Conservation (phyloP, 2,113 vertebrate genomes). For the Chloropsis cyanopogon region DNA sequence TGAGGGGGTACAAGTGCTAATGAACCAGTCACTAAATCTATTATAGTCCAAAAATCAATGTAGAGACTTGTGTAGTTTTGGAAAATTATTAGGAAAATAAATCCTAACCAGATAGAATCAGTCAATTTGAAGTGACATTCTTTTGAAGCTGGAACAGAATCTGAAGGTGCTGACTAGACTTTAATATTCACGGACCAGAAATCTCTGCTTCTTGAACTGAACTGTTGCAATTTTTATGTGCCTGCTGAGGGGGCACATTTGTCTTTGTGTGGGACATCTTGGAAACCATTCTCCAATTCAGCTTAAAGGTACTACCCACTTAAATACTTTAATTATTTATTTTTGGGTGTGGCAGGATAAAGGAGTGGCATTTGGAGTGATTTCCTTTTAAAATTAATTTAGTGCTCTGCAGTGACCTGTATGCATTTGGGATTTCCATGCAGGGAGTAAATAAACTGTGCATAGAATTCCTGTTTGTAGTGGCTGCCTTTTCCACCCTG, state of each 20-base stretch:
- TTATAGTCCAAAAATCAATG: background rate
- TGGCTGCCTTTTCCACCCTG: background rate
- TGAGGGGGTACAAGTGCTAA: background rate
- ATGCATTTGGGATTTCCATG: background rate
- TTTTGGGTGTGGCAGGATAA: background rate
- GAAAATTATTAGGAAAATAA: background rate
- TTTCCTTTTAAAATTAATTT: background rate
- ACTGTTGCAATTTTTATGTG: background rate
- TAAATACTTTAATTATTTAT: background rate
- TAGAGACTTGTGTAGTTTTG: background rate
- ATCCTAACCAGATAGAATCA: background rate
- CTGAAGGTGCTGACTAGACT: background rate
- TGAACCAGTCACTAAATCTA: background rate
- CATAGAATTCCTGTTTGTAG: background rate
- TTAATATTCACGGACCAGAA: background rate
- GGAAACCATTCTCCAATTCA: background rate
- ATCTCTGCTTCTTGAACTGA: background rate
- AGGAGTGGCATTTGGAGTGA: background rate
- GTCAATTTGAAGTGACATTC: background rate
- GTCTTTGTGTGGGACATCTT: background rate
- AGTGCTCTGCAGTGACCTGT: background rate
- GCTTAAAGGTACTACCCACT: background rate
- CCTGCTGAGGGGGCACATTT: background rate
- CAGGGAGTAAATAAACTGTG: background rate
- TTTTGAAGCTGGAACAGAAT: background rate